These are phyloP conservation scores for Melanostoma scalare DNA, from an alignment of 2,888 invertebrate species.

Conservation along the genomic window DNA sequence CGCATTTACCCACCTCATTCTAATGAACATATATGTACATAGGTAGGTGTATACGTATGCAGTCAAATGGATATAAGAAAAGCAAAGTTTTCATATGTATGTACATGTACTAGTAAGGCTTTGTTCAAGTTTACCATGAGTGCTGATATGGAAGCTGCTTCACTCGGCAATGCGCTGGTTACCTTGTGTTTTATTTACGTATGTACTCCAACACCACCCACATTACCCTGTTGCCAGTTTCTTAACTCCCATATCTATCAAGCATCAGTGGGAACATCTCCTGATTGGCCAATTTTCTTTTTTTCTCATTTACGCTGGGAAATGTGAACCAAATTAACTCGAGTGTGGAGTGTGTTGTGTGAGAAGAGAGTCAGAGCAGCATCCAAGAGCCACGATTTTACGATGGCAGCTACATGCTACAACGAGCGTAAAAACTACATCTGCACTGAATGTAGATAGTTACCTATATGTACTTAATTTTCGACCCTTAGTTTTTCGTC, in stretches of 20 bases:
- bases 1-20: no score
- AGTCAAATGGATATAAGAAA: no score
- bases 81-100: no score
- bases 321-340: constrained; percentile 53
- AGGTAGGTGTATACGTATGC: no score
- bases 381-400: background rate
- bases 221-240: constrained; percentile 1
- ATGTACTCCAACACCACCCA: constrained; percentile 15
- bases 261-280: constrained; percentile 36
- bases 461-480: constrained; percentile 59
- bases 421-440: no score
- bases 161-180: background rate
- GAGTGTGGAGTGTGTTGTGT: constrained; percentile 38
- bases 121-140: no score
- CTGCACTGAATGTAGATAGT: background rate
- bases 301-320: constrained; percentile 16
- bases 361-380: constrained; percentile 44
- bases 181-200: constrained; percentile 6
- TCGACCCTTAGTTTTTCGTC: constrained; percentile 47
- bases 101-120: no score
- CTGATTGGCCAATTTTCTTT: constrained; percentile 52
- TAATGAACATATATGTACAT: no score
- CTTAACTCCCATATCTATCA: background rate
- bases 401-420: no score
- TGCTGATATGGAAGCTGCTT: background rate